phyloP scores from a whole-genome alignment of 2,797 vertebrate species.

The Halcyon leucocephala region DNA sequence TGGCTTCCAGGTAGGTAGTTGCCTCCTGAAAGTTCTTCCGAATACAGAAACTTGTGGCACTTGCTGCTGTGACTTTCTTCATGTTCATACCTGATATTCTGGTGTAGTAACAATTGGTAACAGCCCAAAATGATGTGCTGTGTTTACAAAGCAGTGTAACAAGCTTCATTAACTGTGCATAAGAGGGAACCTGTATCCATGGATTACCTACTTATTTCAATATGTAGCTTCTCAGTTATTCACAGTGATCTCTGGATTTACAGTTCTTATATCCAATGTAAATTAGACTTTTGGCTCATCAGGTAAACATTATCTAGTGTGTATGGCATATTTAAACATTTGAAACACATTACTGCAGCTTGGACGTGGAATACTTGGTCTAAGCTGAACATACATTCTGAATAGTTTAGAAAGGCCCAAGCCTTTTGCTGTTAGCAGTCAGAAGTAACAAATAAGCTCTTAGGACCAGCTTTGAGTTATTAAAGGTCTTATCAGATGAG shows the following conservation, averaged over 20 bases:
- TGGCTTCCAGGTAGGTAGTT: not conserved
- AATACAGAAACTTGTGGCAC: not conserved
- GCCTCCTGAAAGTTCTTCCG: not conserved
- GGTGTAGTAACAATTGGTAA: not conserved
- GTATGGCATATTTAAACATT: constrained; percentile 14
- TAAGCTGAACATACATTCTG: not conserved
- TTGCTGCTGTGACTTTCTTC: not conserved
- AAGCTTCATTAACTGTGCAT: not conserved
- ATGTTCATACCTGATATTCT: not conserved
- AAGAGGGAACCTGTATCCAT: not conserved
- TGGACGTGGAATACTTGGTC: not conserved
- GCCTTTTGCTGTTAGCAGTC: not conserved
- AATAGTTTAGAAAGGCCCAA: not conserved
- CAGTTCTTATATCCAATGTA: not conserved
- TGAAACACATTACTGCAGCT: not conserved
- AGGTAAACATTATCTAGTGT: not conserved
- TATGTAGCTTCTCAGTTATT: not conserved
- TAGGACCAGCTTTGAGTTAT: not conserved
- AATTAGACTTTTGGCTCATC: not conserved
- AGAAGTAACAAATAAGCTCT: not conserved
- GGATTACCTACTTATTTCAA: not conserved
- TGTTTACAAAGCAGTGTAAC: not conserved
- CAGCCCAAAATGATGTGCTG: not conserved
- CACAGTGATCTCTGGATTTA: not conserved
- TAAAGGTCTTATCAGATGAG: not conserved